Evolutionary conservation across 2,888 invertebrate genomes (phyloP), one percentile per base, ranked within the genome.

Genomic region (Mythimna albipuncta): DNA sequence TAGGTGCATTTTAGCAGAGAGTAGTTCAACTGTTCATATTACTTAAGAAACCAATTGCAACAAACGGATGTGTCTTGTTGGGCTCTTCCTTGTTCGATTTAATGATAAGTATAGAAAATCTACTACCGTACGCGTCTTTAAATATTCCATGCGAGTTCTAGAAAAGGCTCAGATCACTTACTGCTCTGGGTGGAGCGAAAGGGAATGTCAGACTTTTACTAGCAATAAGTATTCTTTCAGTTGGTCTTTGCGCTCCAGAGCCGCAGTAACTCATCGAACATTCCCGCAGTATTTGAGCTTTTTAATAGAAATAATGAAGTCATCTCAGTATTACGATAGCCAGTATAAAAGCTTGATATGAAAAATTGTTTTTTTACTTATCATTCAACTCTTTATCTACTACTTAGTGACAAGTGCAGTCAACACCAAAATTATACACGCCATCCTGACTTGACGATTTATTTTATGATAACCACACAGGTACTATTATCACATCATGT

Each of bases 31-130:
- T 44, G 11, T 38, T 7, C n/a, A 52, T 44, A 52, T 75, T 57
- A 50, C 47, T 54, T 57, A 61, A 55, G 47, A 21, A 67, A 67
- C 64, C 26, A 77, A 72, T 82, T 58, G 21, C 52, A 19, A 38
- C 26, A 32, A 75, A 77, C 87, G 89, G 89, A 89, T 80, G 84
- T 71, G 64, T 52, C 84, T 88, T 77, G 78, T 89, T 89, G 77
- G 59, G 54, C 47, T 75, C 72, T 88, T 84, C 86, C 84, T 83
- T 67, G 73, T 75, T 73, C 55, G 47, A 38, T 73, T 62, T 71
- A 79, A 73, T 64, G 41, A 50, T 38, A 26, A 26, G 26, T 26
- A 71, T 57, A 64, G 63, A 47, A 54, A 58, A 57, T 59, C 64
- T 26, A n/a, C 38, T n/a, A 41, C 1, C 44, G 71, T 21, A 78